Base-by-base conservation (phyloP, 1,140 invertebrate species). In the Zaprionus ornatus region DNA sequence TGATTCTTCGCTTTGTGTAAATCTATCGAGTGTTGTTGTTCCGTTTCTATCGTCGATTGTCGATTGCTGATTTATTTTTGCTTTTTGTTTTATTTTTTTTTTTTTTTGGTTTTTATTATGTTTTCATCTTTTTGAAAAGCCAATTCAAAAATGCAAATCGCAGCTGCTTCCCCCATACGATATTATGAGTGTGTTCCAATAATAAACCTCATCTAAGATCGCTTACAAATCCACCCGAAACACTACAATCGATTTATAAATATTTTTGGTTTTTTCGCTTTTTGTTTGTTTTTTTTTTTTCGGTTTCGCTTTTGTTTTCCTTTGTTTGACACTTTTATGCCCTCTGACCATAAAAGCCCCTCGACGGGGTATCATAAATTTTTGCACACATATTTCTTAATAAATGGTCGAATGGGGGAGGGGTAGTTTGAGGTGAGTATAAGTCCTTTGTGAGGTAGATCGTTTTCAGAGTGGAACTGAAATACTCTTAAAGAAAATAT, bases 131-230 rank as follows among this genome's bases (percentile, higher is more conserved):
- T 64, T 57, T 12, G 35, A 19, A 32, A 29, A 32, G 37, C 9
- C 45, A 52, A 57, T 4, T 59, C 55, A 74, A 67, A 74, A 61
- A 74, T 74, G 71, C 71, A 67, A 74, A 74, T 73, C 25, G 21
- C 61, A 4, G 35, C 45, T 21, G 35, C n/a, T 65, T 61, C 61
- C 63, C 63, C 63, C 55, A 52, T 52, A 40, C 45, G 42, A 66
- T 59, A 60, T 59, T 48, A 60, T 67, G 12, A 19, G 7, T n/a
- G 19, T 15, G 42, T 32, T 62, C 19, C 60, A 25, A 48, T 29
- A 50, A 48, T 17, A 48, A 32, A 32, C 35, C 13, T 15, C n/a
- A 3, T 45, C 40, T 45, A 0, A 45, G 40, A 45, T 45, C 23
- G 17, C 37, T 57, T 66, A 57, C 64, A 57, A 66, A 66, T 63